A percentile compares a stretch with the other conserved stretches of the same genome.
phyloP scores from a whole-genome alignment of 2,797 vertebrate genomes.

The Holocentrus rufus region DNA sequence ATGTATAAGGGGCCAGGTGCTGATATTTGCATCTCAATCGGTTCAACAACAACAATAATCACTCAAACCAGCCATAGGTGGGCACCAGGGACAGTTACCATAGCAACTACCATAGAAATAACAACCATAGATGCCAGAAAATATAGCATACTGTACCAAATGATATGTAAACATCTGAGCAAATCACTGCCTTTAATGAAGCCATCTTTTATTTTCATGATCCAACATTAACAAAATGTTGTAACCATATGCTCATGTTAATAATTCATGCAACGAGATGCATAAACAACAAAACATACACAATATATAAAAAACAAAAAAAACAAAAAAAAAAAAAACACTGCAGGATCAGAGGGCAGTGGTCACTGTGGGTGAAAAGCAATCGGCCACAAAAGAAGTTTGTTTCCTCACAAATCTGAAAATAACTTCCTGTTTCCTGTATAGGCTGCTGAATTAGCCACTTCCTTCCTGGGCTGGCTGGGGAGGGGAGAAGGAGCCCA shows the following conservation, averaged over 20 bases:
- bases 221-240: not conserved
- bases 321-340: too few relatives aligned
- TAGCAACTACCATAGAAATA: not conserved
- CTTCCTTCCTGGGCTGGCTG: constrained; percentile 70
- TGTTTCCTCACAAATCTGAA: constrained; percentile 69
- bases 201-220: not conserved
- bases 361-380: constrained; percentile 35
- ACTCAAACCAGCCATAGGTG: not conserved
- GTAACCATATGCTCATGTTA: not conserved
- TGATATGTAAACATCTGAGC: not conserved
- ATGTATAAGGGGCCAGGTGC: not conserved
- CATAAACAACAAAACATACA: constrained; percentile 23
- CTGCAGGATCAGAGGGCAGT: constrained; percentile 23
- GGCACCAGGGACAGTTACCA: not conserved
- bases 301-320: too few relatives aligned
- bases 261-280: not conserved
- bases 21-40: not conserved
- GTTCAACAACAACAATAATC: not conserved
- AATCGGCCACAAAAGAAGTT: constrained; percentile 50
- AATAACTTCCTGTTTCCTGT: constrained; percentile 82
- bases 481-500: not conserved
- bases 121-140: too few relatives aligned
- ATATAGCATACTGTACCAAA: not conserved
- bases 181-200: not conserved
- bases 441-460: constrained; percentile 73